phyloP scores from a whole-genome alignment of 2,113 vertebrate species.

The Pleuronectes platessa region DNA sequence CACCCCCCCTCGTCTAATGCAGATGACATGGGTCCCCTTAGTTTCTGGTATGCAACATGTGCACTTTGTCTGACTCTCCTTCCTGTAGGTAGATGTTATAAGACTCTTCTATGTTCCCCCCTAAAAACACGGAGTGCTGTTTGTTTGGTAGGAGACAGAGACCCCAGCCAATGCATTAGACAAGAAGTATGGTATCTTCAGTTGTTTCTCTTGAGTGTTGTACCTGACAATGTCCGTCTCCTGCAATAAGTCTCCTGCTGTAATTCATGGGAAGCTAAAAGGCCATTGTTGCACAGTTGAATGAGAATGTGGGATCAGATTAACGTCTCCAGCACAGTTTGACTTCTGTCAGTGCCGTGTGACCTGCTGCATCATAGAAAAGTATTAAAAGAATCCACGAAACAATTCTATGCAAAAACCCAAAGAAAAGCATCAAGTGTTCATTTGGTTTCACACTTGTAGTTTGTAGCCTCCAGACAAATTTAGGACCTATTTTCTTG shows the following conservation, averaged over 20 bases:
- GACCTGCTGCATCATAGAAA: not conserved
- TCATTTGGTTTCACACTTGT: not conserved
- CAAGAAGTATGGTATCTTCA: slow-evolving; percentile 93
- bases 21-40: slow-evolving; percentile 82
- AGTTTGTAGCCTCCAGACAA: not conserved
- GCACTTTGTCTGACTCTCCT: slow-evolving; percentile 50
- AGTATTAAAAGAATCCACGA: slow-evolving; percentile 27
- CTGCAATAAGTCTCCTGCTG: slow-evolving; percentile 89
- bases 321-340: not conserved
- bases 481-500: slow-evolving; percentile 29
- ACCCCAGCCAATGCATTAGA: slow-evolving; percentile 85
- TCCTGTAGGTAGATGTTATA: slow-evolving; percentile 23
- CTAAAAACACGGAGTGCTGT: slow-evolving; percentile 39
- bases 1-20: slow-evolving; percentile 83
- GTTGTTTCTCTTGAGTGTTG: slow-evolving; percentile 96
- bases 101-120: slow-evolving; percentile 30
- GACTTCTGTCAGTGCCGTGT: slow-evolving; percentile 34
- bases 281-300: slow-evolving; percentile 80
- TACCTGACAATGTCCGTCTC: slow-evolving; percentile 86
- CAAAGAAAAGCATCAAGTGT: slow-evolving; percentile 18
- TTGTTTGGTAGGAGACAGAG: slow-evolving; percentile 49
- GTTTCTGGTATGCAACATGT: slow-evolving; percentile 70
- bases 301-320: not conserved
- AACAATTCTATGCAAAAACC: slow-evolving; percentile 48
- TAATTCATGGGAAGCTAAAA: slow-evolving; percentile 92